Evolutionary conservation across 2,888 invertebrate genomes (phyloP).

Genomic region (Ectemnius lituratus): DNA sequence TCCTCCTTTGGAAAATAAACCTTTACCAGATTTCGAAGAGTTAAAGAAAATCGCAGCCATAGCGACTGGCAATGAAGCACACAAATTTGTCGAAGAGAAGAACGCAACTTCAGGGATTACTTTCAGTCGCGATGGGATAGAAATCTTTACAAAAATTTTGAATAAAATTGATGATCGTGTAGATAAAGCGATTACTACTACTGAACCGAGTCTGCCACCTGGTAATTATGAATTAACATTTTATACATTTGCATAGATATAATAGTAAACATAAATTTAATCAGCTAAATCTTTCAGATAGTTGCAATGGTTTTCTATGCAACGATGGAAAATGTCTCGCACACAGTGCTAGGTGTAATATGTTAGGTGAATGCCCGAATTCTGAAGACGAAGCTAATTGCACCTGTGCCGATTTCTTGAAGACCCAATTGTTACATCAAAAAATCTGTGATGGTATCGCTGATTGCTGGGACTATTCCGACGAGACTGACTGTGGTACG

Average conservation of each 20-base stretch:
- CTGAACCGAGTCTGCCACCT: slow-evolving; percentile 65
- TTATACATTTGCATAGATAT: background rate
- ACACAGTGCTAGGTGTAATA: slow-evolving; percentile 84
- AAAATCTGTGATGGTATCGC: slow-evolving; percentile 90
- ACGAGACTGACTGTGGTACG: slow-evolving; percentile 87
- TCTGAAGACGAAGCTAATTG: slow-evolving; percentile 87
- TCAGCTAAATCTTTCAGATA: slow-evolving; percentile 68
- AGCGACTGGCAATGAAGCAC: slow-evolving; percentile 62
- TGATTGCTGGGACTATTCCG: slow-evolving; percentile 89
- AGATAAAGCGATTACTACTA: slow-evolving; percentile 61
- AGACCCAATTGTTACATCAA: slow-evolving; percentile 83
- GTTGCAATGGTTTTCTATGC: slow-evolving; percentile 80
- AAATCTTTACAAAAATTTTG: slow-evolving; percentile 83
- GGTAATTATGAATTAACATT: slow-evolving; percentile 35
- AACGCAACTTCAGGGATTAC: slow-evolving; percentile 78
- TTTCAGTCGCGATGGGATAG: slow-evolving; percentile 83
- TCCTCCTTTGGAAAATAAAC: background rate
- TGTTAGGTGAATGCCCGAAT: slow-evolving; percentile 84
- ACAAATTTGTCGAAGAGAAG: slow-evolving; percentile 25
- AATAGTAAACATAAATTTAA: no score
- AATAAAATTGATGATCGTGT: slow-evolving; percentile 78
- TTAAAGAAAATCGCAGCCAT: slow-evolving; percentile 71
- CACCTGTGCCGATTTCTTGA: slow-evolving; percentile 87
- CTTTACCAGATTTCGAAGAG: slow-evolving; percentile 63
- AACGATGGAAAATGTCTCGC: slow-evolving; percentile 83